Percentiles rank a stretch among this genome's conserved stretches.
These are phyloP conservation scores for Pipistrellus kuhlii DNA, from an alignment of 2,797 vertebrate genomes.

Conservation along the genomic window DNA sequence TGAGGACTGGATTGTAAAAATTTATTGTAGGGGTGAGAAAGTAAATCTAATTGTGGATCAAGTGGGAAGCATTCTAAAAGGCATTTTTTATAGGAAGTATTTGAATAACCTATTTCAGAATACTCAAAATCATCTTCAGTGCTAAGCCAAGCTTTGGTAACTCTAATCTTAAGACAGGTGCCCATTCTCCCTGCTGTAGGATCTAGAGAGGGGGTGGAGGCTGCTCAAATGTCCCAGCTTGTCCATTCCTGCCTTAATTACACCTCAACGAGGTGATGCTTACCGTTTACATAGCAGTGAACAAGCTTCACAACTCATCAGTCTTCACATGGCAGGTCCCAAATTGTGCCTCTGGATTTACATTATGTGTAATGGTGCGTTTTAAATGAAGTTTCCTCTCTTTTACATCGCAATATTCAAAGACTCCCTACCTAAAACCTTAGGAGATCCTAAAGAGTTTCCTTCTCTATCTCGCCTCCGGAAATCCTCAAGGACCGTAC, in stretches of 20 bases:
- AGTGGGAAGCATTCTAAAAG: constrained; percentile 17
- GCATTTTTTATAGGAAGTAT: constrained; percentile 9
- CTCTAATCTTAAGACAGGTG: not conserved
- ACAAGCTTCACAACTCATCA: not conserved
- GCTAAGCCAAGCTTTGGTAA: not conserved
- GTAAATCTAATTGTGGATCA: constrained; percentile 39
- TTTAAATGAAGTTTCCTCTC: not conserved
- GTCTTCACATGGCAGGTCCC: not conserved
- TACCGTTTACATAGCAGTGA: not conserved
- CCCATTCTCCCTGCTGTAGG: not conserved
- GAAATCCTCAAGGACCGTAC: constrained; percentile 32
- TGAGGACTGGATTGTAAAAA: constrained; percentile 64
- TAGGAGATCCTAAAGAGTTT: not conserved
- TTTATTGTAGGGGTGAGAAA: constrained; percentile 51
- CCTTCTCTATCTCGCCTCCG: not conserved
- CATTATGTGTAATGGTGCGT: not conserved
- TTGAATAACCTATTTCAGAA: constrained; percentile 26
- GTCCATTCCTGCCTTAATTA: not conserved
- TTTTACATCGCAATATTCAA: not conserved
- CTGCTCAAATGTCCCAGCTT: not conserved
- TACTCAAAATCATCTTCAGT: not conserved
- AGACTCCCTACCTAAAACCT: not conserved
- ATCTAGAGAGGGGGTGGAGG: not conserved
- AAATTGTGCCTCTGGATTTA: constrained; percentile 13
- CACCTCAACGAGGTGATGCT: not conserved